Evolutionary conservation across 2,888 invertebrate genomes (phyloP), one percentile per base, ranked within the genome.

Genomic region (Elysia crispata): DNA sequence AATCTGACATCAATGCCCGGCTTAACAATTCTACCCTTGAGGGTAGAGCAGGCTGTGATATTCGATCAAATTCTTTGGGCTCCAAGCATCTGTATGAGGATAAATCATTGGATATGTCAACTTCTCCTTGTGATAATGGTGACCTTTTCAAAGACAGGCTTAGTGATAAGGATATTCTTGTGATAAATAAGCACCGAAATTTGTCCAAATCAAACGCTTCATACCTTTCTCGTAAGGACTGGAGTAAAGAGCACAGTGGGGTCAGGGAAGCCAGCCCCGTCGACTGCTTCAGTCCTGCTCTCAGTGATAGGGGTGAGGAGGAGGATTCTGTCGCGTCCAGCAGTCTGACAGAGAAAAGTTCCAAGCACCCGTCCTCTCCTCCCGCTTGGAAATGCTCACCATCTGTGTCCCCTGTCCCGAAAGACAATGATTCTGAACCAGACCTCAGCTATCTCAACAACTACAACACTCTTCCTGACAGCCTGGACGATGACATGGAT

Each of bases 321-420:
- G 77, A 81, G 73, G 83, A 83, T 31, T 83, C 83, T 30, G 75
- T 79, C 41, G 81, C 77, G 25, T 83, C 83, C 25, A 80, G 78
- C 31, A 81, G 81, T 77, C 74, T 79, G 23, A 77, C 82, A 60
- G 78, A 80, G 23, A 79, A 80, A 33, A 81, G 83, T 62, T 77
- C 70, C 23, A 81, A 81, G 76, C 79, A 78, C n/a, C 33, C 66
- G 28, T 83, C 83, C 41, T 41, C 41, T 20, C 78, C 81, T 0
- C 25, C 23, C 62, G 49, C 77, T n/a, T 83, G 83, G 83, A 60
- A 76, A 33, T 74, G 67, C 57, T 69, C 78, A 49, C 76, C 77
- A 1, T 54, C 75, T 31, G 23, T 41, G 18, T 75, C 83, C 20
- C 77, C 69, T 5, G n/a, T 50, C 23, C 66, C 54, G 30, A 67